These are phyloP conservation scores for Peromyscus maniculatus DNA, from an alignment of 2,113 vertebrate genomes.

Conservation along the genomic window DNA sequence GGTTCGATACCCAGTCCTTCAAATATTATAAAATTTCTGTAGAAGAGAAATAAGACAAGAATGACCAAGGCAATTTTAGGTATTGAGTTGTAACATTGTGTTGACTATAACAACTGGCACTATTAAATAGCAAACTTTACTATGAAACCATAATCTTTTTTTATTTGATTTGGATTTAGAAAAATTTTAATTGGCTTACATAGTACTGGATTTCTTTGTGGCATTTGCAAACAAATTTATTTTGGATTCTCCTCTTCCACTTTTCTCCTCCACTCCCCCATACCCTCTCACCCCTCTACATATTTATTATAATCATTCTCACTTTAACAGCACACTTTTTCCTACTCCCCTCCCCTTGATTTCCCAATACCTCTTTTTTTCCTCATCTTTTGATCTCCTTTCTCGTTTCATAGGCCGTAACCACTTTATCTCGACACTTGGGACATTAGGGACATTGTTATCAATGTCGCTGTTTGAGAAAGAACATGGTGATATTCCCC, in stretches of 20 bases:
- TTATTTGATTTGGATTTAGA: not conserved
- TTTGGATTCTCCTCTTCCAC: not conserved
- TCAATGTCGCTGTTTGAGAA: not conserved
- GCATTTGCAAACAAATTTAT: not conserved
- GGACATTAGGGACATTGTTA: not conserved
- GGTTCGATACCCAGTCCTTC: conserved; percentile 2
- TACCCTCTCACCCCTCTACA: no score
- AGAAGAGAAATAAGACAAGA: not conserved
- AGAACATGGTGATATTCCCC: no score
- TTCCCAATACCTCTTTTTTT: not conserved
- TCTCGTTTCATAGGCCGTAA: not conserved
- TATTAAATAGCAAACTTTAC: not conserved
- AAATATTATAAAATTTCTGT: not conserved
- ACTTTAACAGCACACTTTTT: not conserved
- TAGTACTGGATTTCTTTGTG: not conserved
- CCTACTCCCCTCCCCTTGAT: not conserved
- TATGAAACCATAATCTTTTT: not conserved
- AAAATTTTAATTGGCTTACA: not conserved
- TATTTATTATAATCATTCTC: not conserved
- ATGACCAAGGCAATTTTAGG: not conserved
- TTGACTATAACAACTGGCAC: not conserved
- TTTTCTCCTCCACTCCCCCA: not conserved
- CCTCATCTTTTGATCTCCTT: not conserved
- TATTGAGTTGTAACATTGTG: not conserved
- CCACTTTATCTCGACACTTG: no score